Percentiles rank a stretch among this genome's conserved stretches.
phyloP scores from a whole-genome alignment of 1,140 invertebrate species.

The Magallana ariakensis region DNA sequence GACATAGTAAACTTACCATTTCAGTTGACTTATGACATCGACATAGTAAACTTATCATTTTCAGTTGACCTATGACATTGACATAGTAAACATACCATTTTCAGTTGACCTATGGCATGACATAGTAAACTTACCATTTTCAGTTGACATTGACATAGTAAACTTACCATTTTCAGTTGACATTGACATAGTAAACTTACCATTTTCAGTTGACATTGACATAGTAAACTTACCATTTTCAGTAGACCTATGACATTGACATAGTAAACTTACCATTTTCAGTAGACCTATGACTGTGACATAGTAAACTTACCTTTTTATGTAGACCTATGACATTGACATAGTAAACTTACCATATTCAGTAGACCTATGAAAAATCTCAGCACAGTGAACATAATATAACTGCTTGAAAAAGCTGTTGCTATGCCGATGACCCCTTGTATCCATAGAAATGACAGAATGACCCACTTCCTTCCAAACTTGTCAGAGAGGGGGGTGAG shows the following conservation, averaged over 20 bases:
- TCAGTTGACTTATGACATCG: constrained; percentile 71
- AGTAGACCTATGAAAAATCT: constrained; percentile 76
- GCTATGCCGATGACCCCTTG: constrained; percentile 72
- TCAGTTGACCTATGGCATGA: constrained; percentile 74
- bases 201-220: too few relatives aligned
- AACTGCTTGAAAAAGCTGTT: constrained; percentile 68
- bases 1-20: constrained; percentile 70
- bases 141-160: neutral
- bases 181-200: too few relatives aligned
- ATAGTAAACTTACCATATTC: constrained; percentile 72
- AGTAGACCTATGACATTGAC: constrained; percentile 69
- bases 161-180: constrained; percentile 75
- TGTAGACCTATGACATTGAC: constrained; percentile 64
- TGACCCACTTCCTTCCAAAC: constrained; percentile 78
- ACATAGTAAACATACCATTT: constrained; percentile 70
- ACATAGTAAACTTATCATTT: constrained; percentile 70
- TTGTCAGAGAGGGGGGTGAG: constrained; percentile 92
- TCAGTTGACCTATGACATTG: constrained; percentile 71
- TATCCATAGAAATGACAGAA: constrained; percentile 76
- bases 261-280: constrained; percentile 72
- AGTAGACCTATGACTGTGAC: constrained; percentile 70
- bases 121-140: too few relatives aligned
- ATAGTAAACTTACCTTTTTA: constrained; percentile 71
- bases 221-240: constrained; percentile 72
- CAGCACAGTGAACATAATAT: constrained; percentile 71